phyloP scores from a whole-genome alignment of 1,140 invertebrate genomes.

The Carcinoscorpius rotundicauda region DNA sequence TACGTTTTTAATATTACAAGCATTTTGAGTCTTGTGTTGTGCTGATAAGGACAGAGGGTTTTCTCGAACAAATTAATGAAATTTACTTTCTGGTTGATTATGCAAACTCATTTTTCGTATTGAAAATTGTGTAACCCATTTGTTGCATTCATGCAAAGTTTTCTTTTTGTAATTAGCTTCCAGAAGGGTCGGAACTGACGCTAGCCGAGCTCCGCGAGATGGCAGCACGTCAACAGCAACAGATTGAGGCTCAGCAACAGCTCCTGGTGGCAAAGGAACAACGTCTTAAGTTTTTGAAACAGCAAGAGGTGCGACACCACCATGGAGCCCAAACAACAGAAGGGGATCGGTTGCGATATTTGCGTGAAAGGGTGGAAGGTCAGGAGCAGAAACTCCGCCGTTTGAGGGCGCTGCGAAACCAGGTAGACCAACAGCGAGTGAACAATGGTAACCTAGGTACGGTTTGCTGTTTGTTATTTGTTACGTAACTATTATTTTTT shows the following conservation, averaged over 20 bases:
- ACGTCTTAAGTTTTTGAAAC: constrained; percentile 83
- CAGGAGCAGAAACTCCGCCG: constrained; percentile 87
- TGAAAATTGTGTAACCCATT: no score
- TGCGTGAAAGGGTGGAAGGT: constrained; percentile 79
- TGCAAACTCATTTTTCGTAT: no score
- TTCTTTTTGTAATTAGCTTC: background rate
- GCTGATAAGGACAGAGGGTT: no score
- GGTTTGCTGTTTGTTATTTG: constrained; percentile 41
- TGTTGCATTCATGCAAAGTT: no score
- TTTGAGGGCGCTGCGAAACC: constrained; percentile 73
- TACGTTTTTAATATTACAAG: no score
- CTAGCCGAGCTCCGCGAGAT: constrained; percentile 50
- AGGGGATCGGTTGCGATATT: constrained; percentile 33
- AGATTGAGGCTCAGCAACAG: constrained; percentile 87
- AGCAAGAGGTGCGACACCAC: constrained; percentile 71
- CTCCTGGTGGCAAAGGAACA: constrained; percentile 82
- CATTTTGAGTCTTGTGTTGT: no score
- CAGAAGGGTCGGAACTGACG: constrained; percentile 11
- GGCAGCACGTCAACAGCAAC: constrained; percentile 86
- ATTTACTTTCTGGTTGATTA: no score
- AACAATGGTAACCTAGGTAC: constrained; percentile 59
- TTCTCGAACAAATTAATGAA: no score
- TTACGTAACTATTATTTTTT: no score
- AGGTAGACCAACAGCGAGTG: constrained; percentile 79
- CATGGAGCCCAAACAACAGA: constrained; percentile 53